Percentiles rank a stretch among this genome's conserved stretches.
These are phyloP conservation scores for Bombylius major DNA, from an alignment of 2,888 invertebrate genomes.

Conservation along the genomic window DNA sequence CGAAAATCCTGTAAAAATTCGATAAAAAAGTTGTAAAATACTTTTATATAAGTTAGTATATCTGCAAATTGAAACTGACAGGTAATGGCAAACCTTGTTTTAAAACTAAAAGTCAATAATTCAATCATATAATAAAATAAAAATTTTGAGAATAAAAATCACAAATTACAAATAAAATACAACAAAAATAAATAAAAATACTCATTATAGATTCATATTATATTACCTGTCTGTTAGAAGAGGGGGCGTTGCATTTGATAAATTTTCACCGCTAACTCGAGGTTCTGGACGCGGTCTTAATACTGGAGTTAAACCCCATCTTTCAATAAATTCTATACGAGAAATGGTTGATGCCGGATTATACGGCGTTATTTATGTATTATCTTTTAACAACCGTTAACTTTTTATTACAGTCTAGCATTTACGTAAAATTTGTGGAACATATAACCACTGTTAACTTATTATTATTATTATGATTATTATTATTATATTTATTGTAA, in stretches of 20 bases:
- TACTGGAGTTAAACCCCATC: constrained; percentile 98
- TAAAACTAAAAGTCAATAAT: no score
- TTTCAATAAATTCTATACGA: constrained; percentile 93
- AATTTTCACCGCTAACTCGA: constrained; percentile 53
- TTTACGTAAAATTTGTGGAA: background rate
- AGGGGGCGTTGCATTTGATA: constrained; percentile 37
- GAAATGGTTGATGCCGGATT: constrained; percentile 57
- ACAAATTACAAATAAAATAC: no score
- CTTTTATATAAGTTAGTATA: no score
- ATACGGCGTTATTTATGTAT: constrained; percentile 13
- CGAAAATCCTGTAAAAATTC: no score
- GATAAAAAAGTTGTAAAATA: no score
- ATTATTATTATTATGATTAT: background rate
- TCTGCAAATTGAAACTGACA: no score
- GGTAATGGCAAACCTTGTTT: no score
- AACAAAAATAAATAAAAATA: no score
- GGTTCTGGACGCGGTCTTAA: constrained; percentile 92
- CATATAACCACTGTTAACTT: constrained; percentile 3
- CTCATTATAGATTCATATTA: background rate
- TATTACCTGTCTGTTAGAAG: constrained; percentile 37
- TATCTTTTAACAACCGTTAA: constrained; percentile 8
- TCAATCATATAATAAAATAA: no score
- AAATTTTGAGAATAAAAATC: no score
- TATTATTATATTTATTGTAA: background rate
- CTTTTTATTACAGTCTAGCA: constrained; percentile 3